Conservation (phyloP, 2,888 invertebrate genomes). For the Tholera decimalis region DNA sequence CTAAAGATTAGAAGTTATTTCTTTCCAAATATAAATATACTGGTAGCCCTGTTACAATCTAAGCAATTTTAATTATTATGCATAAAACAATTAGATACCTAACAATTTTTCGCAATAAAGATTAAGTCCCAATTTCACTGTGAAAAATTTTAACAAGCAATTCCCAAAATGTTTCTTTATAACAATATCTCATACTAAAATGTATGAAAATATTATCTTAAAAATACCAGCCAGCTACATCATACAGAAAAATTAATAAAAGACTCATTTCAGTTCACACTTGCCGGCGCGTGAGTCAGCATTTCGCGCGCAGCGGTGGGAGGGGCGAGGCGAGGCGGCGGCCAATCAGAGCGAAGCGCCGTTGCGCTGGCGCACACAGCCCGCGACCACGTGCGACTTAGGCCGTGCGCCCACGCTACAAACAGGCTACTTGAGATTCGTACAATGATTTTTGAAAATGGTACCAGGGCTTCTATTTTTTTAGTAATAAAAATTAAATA, state of each 20-base stretch:
- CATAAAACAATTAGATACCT: too few relatives aligned
- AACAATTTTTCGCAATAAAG: too few relatives aligned
- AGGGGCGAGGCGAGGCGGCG: slow-evolving; percentile 81
- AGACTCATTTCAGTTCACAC: slow-evolving; percentile 50
- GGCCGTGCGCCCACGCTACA: slow-evolving; percentile 64
- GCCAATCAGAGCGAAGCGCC: slow-evolving; percentile 81
- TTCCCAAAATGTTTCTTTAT: neutral
- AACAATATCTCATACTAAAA: neutral
- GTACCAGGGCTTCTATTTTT: neutral
- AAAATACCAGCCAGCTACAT: slow-evolving; percentile 17
- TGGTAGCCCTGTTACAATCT: too few relatives aligned
- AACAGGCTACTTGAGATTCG: neutral
- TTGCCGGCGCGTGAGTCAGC: slow-evolving; percentile 76
- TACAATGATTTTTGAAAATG: slow-evolving; percentile 1
- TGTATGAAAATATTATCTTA: neutral
- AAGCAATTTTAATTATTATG: too few relatives aligned
- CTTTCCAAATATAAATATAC: too few relatives aligned
- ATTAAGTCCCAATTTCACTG: too few relatives aligned
- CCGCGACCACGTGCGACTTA: slow-evolving; percentile 79
- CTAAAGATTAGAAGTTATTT: too few relatives aligned
- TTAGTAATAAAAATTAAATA: neutral
- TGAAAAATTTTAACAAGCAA: too few relatives aligned
- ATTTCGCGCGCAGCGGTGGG: slow-evolving; percentile 77
- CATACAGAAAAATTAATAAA: slow-evolving; percentile 43
- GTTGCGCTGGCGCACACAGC: slow-evolving; percentile 74